Percentiles rank a stretch among this genome's conserved stretches.
phyloP scores from a whole-genome alignment of 2,113 vertebrate genomes.

The Peromyscus maniculatus region DNA sequence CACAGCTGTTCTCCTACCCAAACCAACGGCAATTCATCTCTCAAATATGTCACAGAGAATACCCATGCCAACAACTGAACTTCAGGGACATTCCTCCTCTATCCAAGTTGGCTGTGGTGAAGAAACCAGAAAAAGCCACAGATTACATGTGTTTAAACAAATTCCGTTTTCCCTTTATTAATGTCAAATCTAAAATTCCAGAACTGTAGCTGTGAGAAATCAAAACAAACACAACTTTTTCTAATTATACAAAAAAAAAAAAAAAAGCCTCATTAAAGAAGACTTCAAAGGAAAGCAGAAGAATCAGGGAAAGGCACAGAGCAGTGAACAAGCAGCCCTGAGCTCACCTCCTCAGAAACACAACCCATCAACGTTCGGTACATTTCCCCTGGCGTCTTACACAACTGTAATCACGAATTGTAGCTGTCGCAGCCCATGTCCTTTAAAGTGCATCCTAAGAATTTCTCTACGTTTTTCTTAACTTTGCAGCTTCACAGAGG shows the following conservation, averaged over 20 bases:
- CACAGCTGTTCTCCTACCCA: conserved; percentile 8
- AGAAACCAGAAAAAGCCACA: background rate
- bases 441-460: conserved; percentile 27
- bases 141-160: conserved; percentile 24
- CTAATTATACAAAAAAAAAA: background rate
- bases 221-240: conserved; percentile 3
- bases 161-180: conserved; percentile 2
- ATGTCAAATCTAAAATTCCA: conserved; percentile 62
- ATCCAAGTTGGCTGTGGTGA: background rate
- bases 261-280: conserved; percentile 45
- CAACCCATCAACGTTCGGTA: background rate
- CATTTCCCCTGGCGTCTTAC: background rate
- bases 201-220: conserved; percentile 7
- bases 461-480: conserved; percentile 17
- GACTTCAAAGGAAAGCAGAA: conserved; percentile 44
- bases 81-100: conserved; percentile 31
- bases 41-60: conserved; percentile 40
- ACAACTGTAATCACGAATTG: background rate
- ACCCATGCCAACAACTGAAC: background rate
- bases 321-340: background rate
- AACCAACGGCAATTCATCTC: background rate
- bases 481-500: background rate
- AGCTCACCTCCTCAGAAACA: background rate
- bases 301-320: background rate
- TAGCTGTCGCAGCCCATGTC: background rate